A percentile compares a stretch with the other conserved stretches of the same genome.
Evolutionary conservation across 2,113 vertebrate genomes (phyloP).

Genomic region (Epinephelus fuscoguttatus): DNA sequence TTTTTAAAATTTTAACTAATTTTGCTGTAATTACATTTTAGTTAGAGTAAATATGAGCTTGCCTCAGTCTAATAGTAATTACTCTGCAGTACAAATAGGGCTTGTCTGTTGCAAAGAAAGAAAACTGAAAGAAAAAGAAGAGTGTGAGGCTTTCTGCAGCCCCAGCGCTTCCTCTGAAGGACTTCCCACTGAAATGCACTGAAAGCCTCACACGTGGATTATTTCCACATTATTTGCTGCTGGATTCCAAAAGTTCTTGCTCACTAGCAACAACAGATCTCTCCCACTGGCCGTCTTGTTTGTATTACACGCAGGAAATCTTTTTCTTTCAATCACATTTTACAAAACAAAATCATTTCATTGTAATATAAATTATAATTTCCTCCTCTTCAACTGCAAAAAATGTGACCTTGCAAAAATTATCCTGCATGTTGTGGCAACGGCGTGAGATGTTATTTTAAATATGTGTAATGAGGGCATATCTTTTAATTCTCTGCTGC

Average conservation of each 20-base stretch:
- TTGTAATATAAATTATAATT: background rate
- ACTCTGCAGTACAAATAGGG: constrained; percentile 65
- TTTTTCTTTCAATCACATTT: background rate
- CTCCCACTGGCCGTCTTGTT: constrained; percentile 17
- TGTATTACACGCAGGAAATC: constrained; percentile 21
- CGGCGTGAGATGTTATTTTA: constrained; percentile 25
- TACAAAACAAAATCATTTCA: background rate
- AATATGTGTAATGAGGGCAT: background rate
- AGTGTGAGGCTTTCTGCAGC: constrained; percentile 75
- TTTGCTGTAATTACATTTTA: constrained; percentile 64
- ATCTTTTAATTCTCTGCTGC: constrained; percentile 17
- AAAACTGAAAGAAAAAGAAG: constrained; percentile 65
- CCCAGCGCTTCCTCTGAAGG: constrained; percentile 78
- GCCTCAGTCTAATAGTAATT: constrained; percentile 63
- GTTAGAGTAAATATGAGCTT: constrained; percentile 56
- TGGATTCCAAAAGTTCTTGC: constrained; percentile 70
- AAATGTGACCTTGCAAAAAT: constrained; percentile 19
- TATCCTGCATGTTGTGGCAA: constrained; percentile 22
- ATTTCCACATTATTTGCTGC: constrained; percentile 77
- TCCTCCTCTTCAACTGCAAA: background rate
- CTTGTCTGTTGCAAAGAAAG: constrained; percentile 71
- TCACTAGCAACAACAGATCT: constrained; percentile 60
- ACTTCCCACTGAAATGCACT: constrained; percentile 73
- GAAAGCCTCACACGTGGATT: constrained; percentile 74
- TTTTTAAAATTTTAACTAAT: constrained; percentile 33